A percentile compares a stretch with the other conserved stretches of the same genome.
These are phyloP conservation scores for Oeneis ivallda DNA, from an alignment of 2,888 invertebrate genomes.

Conservation along the genomic window DNA sequence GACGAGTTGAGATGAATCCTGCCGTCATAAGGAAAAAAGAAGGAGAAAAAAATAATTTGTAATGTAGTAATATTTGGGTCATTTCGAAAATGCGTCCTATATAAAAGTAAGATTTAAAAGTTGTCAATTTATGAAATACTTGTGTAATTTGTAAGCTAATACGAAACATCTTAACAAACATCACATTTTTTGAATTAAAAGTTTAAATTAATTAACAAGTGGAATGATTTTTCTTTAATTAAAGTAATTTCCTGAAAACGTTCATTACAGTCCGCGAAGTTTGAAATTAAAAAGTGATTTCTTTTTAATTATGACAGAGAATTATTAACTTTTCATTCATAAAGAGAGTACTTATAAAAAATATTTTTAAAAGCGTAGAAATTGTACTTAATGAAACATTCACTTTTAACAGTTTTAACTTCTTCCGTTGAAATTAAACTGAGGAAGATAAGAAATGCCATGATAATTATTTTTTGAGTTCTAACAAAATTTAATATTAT, in stretches of 20 bases:
- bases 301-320: constrained; percentile 26
- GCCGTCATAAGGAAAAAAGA: no score
- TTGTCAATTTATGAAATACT: no score
- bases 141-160: no score
- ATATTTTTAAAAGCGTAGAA: neutral
- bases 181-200: constrained; percentile 11
- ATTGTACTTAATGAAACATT: neutral
- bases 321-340: constrained; percentile 5
- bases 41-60: no score
- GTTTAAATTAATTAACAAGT: neutral
- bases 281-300: constrained; percentile 24
- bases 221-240: constrained; percentile 10
- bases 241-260: constrained; percentile 17
- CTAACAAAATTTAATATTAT: no score
- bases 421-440: neutral
- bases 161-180: neutral
- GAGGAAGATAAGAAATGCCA: no score
- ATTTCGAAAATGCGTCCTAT: no score
- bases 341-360: neutral
- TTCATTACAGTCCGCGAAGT: constrained; percentile 5
- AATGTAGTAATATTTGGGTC: no score
- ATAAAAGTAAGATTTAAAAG: no score
- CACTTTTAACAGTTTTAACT: neutral
- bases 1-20: no score
- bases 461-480: no score